Percentiles rank a stretch among this genome's conserved stretches.
Conservation (phyloP, 2,113 vertebrate genomes). For the Propithecus coquereli region DNA sequence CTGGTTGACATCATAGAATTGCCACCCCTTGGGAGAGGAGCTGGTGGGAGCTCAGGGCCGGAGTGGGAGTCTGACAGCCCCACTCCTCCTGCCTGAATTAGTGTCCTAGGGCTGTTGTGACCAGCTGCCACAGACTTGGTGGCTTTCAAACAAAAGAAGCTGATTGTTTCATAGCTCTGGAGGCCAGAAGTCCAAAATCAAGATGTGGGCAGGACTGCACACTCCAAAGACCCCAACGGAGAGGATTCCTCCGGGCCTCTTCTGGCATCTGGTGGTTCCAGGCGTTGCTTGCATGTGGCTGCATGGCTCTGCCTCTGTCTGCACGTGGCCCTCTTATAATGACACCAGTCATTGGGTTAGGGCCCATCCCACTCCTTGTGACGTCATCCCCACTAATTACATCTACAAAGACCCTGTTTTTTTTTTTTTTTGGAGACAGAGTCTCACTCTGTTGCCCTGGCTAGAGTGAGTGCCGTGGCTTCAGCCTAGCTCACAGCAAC, state of each 20-base stretch:
- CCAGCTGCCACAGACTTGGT: background rate
- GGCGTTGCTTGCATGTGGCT: background rate
- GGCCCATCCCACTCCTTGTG: background rate
- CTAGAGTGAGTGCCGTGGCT: no score
- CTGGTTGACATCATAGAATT: background rate
- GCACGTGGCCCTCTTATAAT: rapidly evolving
- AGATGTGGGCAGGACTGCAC: background rate
- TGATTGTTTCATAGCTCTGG: background rate
- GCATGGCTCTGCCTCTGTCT: background rate
- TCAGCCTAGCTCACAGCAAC: no score
- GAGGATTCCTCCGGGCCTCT: no score
- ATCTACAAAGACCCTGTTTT: background rate
- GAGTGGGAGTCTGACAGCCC: background rate
- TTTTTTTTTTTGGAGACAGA: no score
- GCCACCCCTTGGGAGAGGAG: rapidly evolving
- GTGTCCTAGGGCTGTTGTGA: background rate
- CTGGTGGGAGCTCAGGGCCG: background rate
- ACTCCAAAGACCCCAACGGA: rapidly evolving
- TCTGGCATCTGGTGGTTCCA: background rate
- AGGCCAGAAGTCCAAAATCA: background rate
- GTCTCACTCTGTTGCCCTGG: no score
- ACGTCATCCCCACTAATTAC: background rate
- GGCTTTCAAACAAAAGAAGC: background rate
- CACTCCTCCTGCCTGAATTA: background rate
- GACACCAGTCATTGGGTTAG: rapidly evolving